A percentile compares a stretch with the other conserved stretches of the same genome.
These are phyloP conservation scores for Pachycephala philippinensis DNA, from an alignment of 2,113 vertebrate species.

Conservation along the genomic window DNA sequence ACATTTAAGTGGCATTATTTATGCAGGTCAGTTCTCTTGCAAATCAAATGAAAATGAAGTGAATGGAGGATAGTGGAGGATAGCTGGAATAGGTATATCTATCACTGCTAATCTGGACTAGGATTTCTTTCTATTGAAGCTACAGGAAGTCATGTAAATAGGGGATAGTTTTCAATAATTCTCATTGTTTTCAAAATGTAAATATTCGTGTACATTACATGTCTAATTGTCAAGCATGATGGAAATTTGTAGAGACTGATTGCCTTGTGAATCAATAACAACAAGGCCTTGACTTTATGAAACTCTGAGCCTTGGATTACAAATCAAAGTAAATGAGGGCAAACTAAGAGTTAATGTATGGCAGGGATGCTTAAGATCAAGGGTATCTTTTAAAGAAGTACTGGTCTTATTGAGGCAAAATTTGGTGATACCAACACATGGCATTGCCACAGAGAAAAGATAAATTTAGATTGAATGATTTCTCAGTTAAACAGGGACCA, in stretches of 20 bases:
- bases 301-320: background rate
- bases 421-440: slow-evolving; percentile 30
- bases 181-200: slow-evolving; percentile 11
- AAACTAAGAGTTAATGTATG: slow-evolving; percentile 23
- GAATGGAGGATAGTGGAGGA: background rate
- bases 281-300: background rate
- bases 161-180: background rate
- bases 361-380: slow-evolving; percentile 1
- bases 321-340: slow-evolving; percentile 15
- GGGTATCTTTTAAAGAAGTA: slow-evolving; percentile 13
- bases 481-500: slow-evolving; percentile 68
- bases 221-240: background rate
- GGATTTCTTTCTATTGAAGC: slow-evolving; percentile 26
- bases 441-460: slow-evolving; percentile 52
- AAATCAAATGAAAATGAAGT: background rate
- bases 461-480: slow-evolving; percentile 71
- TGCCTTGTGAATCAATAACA: background rate
- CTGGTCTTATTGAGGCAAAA: slow-evolving; percentile 36
- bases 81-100: background rate
- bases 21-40: background rate
- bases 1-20: slow-evolving; percentile 34
- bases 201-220: background rate
- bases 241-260: background rate
- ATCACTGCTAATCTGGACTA: background rate
- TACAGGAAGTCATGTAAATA: background rate